Percentiles rank a stretch among this genome's conserved stretches.
Evolutionary conservation across 2,888 invertebrate species (phyloP).

Genomic region (Callimorpha dominula): DNA sequence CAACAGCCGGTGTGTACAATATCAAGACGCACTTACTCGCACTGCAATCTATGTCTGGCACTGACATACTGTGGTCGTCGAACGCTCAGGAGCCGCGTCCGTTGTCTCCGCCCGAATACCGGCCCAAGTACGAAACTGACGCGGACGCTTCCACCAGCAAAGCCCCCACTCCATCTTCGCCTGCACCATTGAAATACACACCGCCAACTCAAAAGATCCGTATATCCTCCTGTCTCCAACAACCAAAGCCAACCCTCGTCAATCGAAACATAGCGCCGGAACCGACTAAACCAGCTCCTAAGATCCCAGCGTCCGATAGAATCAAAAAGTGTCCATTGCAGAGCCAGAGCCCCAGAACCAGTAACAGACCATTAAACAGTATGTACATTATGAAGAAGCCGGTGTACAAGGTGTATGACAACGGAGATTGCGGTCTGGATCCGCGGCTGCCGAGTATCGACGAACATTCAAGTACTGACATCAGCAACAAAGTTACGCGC

Average conservation of each 20-base stretch:
- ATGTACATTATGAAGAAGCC: conserved; percentile 45
- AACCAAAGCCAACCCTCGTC: conserved; percentile 13
- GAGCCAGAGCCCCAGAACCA: conserved; percentile 48
- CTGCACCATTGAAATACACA: conserved; percentile 12
- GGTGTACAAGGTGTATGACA: conserved; percentile 61
- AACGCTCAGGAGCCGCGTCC: conserved; percentile 64
- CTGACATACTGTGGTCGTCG: conserved; percentile 72
- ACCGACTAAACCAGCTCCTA: conserved; percentile 21
- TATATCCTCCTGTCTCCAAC: conserved; percentile 20
- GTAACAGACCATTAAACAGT: conserved; percentile 37
- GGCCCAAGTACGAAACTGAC: conserved; percentile 41
- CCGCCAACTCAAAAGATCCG: conserved; percentile 23
- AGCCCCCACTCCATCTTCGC: conserved; percentile 1
- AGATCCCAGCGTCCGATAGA: conserved; percentile 19
- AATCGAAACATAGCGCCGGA: conserved; percentile 12
- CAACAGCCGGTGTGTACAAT: conserved; percentile 88
- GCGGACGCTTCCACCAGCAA: conserved; percentile 17
- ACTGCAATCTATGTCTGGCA: conserved; percentile 60
- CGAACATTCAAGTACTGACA: conserved; percentile 74
- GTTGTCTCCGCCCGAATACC: conserved; percentile 68
- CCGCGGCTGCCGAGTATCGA: conserved; percentile 75
- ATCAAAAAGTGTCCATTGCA: conserved; percentile 48
- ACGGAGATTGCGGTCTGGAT: conserved; percentile 70
- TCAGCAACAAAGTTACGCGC: conserved; percentile 47
- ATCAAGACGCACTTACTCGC: conserved; percentile 81